Conservation (phyloP, 2,888 invertebrate species). For the Phortica okadai region DNA sequence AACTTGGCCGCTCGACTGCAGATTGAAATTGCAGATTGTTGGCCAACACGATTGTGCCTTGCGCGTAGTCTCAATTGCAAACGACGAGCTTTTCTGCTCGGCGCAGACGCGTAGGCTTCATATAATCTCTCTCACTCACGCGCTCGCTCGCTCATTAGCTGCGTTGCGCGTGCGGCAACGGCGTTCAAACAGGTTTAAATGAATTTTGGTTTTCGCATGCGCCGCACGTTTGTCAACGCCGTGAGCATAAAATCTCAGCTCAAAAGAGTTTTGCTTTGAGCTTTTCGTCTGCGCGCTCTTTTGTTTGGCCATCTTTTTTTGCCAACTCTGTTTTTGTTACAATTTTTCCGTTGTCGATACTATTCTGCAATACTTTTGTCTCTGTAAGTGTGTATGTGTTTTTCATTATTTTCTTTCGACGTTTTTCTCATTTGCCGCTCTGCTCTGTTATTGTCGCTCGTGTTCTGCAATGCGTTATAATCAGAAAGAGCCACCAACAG, state of each 20-base stretch:
- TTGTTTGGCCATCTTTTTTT: neutral
- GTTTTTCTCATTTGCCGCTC: neutral
- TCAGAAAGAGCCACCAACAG: neutral
- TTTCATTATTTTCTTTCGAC: neutral
- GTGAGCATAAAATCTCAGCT: neutral
- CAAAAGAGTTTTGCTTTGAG: constrained; percentile 26
- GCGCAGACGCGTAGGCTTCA: neutral
- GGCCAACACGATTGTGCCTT: constrained; percentile 71
- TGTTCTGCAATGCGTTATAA: neutral
- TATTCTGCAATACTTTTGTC: constrained; percentile 30
- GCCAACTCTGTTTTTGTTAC: constrained; percentile 16
- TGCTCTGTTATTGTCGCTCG: neutral
- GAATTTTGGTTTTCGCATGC: constrained; percentile 61
- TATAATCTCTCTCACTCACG: neutral
- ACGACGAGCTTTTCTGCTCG: constrained; percentile 33
- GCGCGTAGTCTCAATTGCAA: constrained; percentile 42
- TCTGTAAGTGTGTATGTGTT: neutral
- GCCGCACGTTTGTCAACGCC: constrained; percentile 40
- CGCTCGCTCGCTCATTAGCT: constrained; percentile 50
- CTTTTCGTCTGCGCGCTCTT: constrained; percentile 43
- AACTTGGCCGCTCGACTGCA: constrained; percentile 75
- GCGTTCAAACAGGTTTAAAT: constrained; percentile 50
- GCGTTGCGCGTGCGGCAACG: constrained; percentile 52
- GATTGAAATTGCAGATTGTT: constrained; percentile 74
- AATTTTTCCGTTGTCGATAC: constrained; percentile 28